phyloP scores from a whole-genome alignment of 37 sponge, comb jelly and placozoan genomes.

The Diacarnus erythraeanus region DNA sequence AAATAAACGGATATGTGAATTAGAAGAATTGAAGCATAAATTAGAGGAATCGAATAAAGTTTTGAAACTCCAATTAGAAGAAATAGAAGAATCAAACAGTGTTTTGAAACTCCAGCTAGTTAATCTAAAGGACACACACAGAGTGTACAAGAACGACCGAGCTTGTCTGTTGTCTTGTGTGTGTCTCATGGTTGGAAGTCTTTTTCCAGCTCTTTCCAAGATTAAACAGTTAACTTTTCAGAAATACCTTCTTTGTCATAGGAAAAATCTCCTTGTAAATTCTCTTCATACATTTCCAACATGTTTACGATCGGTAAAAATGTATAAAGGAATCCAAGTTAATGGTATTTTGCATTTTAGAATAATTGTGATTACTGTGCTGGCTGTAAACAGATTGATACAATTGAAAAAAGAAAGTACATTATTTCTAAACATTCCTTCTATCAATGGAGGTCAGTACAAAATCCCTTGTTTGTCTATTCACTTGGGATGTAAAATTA shows the following conservation, averaged over 20 bases:
- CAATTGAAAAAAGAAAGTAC: background rate
- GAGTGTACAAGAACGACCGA: constrained; percentile 21
- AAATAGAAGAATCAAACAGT: background rate
- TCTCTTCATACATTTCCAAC: too few species aligned
- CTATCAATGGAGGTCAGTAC: too few species aligned
- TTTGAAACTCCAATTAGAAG: background rate
- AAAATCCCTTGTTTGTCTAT: background rate
- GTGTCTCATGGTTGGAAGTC: constrained; percentile 23
- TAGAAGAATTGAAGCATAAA: background rate
- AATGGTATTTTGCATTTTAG: constrained; percentile 18
- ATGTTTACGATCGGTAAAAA: background rate
- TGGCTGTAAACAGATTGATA: constrained; percentile 27
- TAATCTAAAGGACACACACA: background rate
- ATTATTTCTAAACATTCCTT: too few species aligned
- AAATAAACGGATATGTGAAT: background rate
- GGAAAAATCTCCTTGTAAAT: background rate
- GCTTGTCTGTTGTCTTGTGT: constrained; percentile 39
- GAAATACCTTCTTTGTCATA: constrained; percentile 9
- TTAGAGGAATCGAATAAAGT: background rate
- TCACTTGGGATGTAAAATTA: background rate
- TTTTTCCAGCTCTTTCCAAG: constrained; percentile 7
- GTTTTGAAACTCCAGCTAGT: background rate
- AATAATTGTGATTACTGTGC: constrained; percentile 16
- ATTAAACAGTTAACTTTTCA: constrained; percentile 18
- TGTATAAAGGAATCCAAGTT: background rate